Evolutionary conservation across 1,140 invertebrate species (phyloP).

Genomic region (Atta colombica): DNA sequence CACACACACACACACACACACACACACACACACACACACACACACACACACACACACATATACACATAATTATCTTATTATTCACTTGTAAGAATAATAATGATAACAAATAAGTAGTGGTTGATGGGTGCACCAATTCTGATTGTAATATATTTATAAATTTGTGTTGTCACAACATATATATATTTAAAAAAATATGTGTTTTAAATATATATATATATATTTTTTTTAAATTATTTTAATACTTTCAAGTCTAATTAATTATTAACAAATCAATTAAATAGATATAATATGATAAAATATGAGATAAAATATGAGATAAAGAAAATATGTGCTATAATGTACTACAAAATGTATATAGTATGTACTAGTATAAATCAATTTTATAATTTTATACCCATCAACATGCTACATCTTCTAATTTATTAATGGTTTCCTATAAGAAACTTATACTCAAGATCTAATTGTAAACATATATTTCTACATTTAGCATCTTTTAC

Average conservation of each 20-base stretch:
- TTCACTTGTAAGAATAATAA: not conserved
- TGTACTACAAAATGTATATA: not conserved
- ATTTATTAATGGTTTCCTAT: constrained; percentile 30
- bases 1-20: not conserved
- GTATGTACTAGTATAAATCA: not conserved
- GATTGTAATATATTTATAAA: too few species aligned
- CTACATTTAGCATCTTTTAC: not conserved
- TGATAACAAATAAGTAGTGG: too few species aligned
- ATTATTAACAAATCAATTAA: not conserved
- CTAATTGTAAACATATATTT: constrained; percentile 24
- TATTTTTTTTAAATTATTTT: constrained; percentile 1
- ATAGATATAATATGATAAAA: not conserved
- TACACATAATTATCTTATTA: not conserved
- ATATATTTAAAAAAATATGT: too few species aligned
- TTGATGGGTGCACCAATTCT: too few species aligned
- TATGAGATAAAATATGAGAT: not conserved
- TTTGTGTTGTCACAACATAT: too few species aligned
- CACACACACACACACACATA: too few species aligned
- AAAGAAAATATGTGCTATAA: not conserved
- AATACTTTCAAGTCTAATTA: not conserved
- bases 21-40: too few species aligned
- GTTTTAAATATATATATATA: too few species aligned
- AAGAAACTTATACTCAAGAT: constrained; percentile 58
- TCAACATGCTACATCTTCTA: constrained; percentile 23
- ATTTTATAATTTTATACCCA: constrained; percentile 22